Base-by-base conservation (phyloP, 2,797 vertebrate species). In the Rhabdophis nuchalis region DNA sequence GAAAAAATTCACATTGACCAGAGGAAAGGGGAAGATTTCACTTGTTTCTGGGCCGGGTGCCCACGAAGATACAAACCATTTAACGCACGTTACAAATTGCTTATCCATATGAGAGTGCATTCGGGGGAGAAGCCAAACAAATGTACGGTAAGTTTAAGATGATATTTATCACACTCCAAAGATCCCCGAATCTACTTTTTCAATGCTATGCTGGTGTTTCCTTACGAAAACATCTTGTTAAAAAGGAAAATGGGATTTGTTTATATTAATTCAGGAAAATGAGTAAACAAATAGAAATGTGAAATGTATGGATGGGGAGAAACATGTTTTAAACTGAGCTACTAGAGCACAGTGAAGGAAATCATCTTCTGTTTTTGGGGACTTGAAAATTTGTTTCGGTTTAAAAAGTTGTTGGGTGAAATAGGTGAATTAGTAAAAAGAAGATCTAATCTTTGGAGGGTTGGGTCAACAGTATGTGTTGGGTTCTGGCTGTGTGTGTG, bases 91-190 rank as follows among this genome's bases (percentile, higher is more conserved):
- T 99, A 99, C 96, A 99, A 99, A 96, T 98, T 99, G 94, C 98
- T 99, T 16, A 99, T 99, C 97, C 99, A 99, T 96, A 99, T 99
- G 99, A 98, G 99, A 97, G 98, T 99, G 94, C 99, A 99, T 96
- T 99, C 99, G 0, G 99, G 99, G 94, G 99, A 99, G 97, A 99
- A 99, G 96, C 99, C 99, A 13, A 99, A 99, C 98, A 99, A 99
- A 96, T 99, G 99, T 97, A 99, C 98, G 97, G 99, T 99, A 96
- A 98, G 98, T 98, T 90, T 90, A 72, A 90, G 53, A 58, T 88
- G 2, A 0, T 87, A 3, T 87, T 3, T 90, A 0, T 87, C 86
- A 1, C 2, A 91, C 20, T 29, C 1, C 60, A 91, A 89, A 89
- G 86, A 11, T 5, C 50, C 23, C 85, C 20, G 1, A 0, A 32